phyloP scores from a whole-genome alignment of 2,113 vertebrate genomes.

The Labeo catla region DNA sequence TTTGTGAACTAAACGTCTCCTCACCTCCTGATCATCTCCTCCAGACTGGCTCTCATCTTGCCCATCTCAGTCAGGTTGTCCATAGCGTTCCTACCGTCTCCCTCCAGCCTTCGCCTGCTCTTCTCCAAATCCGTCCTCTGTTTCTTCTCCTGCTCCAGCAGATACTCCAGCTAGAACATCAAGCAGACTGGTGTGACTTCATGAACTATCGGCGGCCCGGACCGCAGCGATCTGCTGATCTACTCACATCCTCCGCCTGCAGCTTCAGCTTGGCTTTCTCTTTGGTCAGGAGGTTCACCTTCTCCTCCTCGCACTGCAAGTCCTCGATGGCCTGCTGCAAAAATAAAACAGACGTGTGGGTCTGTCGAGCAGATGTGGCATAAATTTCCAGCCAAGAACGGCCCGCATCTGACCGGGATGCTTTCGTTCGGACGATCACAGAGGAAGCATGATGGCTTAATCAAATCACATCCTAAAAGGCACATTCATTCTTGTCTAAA shows the following conservation, averaged over 20 bases:
- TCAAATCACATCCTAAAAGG: constrained; percentile 44
- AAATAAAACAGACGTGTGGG: constrained; percentile 45
- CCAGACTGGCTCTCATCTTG: constrained; percentile 72
- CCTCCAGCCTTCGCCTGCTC: constrained; percentile 72
- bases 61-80: constrained; percentile 71
- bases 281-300: constrained; percentile 76
- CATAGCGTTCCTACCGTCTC: constrained; percentile 69
- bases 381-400: constrained; percentile 25
- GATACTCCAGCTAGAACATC: constrained; percentile 72
- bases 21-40: constrained; percentile 78
- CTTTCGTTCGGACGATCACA: constrained; percentile 47
- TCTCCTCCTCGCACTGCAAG: constrained; percentile 78
- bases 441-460: constrained; percentile 53
- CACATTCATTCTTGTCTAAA: constrained; percentile 34
- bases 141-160: constrained; percentile 72
- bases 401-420: constrained; percentile 51
- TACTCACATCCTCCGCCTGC: constrained; percentile 72
- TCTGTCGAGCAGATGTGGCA: constrained; percentile 60
- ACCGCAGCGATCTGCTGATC: background rate
- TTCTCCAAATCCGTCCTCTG: constrained; percentile 73
- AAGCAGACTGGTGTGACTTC: background rate
- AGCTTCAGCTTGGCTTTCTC: constrained; percentile 75
- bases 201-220: background rate
- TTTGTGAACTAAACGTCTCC: constrained; percentile 9
- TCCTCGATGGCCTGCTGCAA: constrained; percentile 76